A percentile compares a stretch with the other conserved stretches of the same genome.
Conservation (phyloP, 1,140 invertebrate genomes). For the Aleiodes sp. region DNA sequence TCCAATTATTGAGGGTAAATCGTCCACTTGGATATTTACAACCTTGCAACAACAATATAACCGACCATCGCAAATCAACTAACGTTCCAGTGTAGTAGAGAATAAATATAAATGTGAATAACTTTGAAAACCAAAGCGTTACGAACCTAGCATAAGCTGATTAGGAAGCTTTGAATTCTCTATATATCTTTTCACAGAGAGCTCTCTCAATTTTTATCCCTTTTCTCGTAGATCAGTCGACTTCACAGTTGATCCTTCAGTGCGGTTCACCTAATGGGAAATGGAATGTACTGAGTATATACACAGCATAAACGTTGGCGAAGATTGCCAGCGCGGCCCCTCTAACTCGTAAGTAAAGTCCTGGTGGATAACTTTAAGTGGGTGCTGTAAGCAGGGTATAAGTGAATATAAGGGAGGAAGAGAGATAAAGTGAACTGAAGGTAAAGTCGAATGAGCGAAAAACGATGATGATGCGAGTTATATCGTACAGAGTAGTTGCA, state of each 20-base stretch:
- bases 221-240: conserved; percentile 33
- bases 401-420: conserved; percentile 36
- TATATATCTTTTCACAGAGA: conserved; percentile 3
- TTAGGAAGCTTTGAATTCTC: conserved; percentile 26
- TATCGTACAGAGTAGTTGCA: background rate
- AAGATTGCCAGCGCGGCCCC: conserved; percentile 27
- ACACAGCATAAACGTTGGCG: conserved; percentile 54
- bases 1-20: background rate
- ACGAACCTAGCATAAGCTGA: conserved; percentile 29
- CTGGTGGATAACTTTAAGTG: conserved; percentile 37
- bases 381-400: conserved; percentile 35
- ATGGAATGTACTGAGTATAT: conserved; percentile 48
- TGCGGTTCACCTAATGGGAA: conserved; percentile 48
- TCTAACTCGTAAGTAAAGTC: conserved; percentile 35
- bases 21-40: conserved; percentile 12
- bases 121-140: conserved; percentile 21
- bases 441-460: conserved; percentile 4
- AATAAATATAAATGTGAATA: conserved; percentile 20
- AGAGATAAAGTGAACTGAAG: conserved; percentile 22
- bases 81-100: background rate
- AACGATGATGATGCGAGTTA: background rate
- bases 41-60: background rate
- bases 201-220: conserved; percentile 15
- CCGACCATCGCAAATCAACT: background rate
- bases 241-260: conserved; percentile 38